A percentile compares a stretch with the other conserved stretches of the same genome.
phyloP scores from a whole-genome alignment of 2,113 vertebrate genomes.

The Esox niger region DNA sequence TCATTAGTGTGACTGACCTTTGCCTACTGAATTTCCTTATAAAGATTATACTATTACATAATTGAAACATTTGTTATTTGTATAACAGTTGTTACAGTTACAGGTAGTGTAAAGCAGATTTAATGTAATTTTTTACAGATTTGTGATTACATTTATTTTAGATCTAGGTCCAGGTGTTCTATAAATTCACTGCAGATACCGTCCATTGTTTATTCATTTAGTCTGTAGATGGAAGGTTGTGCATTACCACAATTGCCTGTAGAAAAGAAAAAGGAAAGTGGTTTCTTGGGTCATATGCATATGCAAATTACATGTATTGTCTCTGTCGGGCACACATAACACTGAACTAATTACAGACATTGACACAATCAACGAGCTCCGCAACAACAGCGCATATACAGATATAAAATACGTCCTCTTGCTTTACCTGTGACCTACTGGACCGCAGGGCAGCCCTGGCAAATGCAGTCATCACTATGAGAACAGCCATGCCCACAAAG shows the following conservation, averaged over 20 bases:
- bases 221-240: slow-evolving; percentile 3
- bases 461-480: slow-evolving; percentile 13
- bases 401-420: background rate
- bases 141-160: too few relatives aligned
- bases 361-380: too few relatives aligned
- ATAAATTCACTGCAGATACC: too few relatives aligned
- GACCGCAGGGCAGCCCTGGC: slow-evolving; percentile 18
- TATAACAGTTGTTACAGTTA: too few relatives aligned
- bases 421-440: slow-evolving; percentile 7
- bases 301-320: background rate
- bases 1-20: too few relatives aligned
- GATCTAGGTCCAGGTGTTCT: too few relatives aligned
- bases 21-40: too few relatives aligned
- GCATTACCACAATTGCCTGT: slow-evolving; percentile 20
- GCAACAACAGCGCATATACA: background rate
- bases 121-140: too few relatives aligned
- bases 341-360: too few relatives aligned
- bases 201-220: background rate
- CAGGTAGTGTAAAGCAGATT: too few relatives aligned
- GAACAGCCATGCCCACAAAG: slow-evolving; percentile 6
- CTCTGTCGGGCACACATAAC: background rate
- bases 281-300: background rate
- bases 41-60: too few relatives aligned
- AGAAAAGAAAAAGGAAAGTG: background rate
- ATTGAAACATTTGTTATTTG: too few relatives aligned